Evolutionary conservation across 2,888 invertebrate genomes (phyloP), one percentile per base, ranked within the genome.

Genomic region (Aphrophora alni): DNA sequence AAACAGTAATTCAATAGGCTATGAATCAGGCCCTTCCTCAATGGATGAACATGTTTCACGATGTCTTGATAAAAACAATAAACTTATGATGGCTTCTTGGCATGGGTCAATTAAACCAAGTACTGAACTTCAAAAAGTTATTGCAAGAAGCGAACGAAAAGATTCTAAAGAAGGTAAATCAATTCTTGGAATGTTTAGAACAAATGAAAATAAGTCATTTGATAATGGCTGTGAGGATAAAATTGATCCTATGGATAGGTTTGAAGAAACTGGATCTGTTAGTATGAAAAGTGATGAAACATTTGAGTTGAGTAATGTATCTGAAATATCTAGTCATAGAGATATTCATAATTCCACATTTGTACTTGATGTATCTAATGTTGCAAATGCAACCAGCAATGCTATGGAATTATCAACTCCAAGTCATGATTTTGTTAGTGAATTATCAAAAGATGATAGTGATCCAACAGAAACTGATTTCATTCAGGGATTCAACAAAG

Each of bases 71-170:
- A 80, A 80, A 24, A 70, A 69, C 28, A 76, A 70, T 59, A 83
- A 82, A 69, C 70, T 77, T n/a, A 83, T 84, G 82, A 82, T 83
- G 59, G 79, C 84, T 10, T 85, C 85, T 14, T 85, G 85, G 85
- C 84, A 85, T 80, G 84, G 84, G 17, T 78, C 82, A 17, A 82
- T 84, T 14, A 84, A 83, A 81, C 83, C 84, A 4, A 82, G 83
- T 68, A 75, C 79, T n/a, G 84, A 84, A 80, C 76, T 84, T 12
- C 82, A 82, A 38, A 81, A 82, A 72, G 82, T 83, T 24, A 82
- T 84, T 24, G 80, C 83, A 17, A 82, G 82, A 38, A 82, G 82
- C 10, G 83, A 80, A 59, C 80, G 77, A 24, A 82, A 82, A 78
- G 83, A 84, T 38, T 81, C 79, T 27, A 82, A 82, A 25, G 81